Conservation (phyloP, 2,888 invertebrate species). For the Caenorhabditis becei region DNA sequence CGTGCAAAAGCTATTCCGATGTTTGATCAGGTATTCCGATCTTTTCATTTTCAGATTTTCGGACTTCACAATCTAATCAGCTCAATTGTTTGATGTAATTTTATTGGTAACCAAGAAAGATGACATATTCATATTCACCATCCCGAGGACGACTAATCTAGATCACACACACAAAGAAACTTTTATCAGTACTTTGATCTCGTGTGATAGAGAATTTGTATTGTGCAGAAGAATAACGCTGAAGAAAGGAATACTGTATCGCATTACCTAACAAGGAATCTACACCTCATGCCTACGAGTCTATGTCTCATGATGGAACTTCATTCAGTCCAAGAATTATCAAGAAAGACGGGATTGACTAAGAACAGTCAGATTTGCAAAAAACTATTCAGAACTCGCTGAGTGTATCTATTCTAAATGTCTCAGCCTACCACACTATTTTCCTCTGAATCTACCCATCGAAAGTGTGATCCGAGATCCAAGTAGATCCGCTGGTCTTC, state of each 20-base stretch:
- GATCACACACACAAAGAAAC: not conserved
- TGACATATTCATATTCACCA: too few species aligned
- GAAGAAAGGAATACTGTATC: conserved; percentile 43
- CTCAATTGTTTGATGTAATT: not conserved
- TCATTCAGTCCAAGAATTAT: too few species aligned
- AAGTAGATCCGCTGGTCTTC: not conserved
- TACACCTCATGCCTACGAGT: too few species aligned
- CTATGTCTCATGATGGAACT: too few species aligned
- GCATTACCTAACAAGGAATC: not conserved
- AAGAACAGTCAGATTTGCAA: too few species aligned
- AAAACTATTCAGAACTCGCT: not conserved
- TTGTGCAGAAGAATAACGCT: conserved; percentile 59
- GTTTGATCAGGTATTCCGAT: not conserved
- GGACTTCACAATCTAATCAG: too few species aligned
- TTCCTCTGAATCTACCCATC: not conserved
- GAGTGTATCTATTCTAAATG: not conserved
- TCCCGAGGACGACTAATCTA: not conserved
- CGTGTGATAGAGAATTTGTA: too few species aligned
- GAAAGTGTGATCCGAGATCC: conserved; percentile 21
- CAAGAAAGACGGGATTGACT: too few species aligned
- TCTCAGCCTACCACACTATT: not conserved
- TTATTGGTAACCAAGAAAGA: too few species aligned
- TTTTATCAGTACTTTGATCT: conserved; percentile 26
- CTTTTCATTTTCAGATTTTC: too few species aligned
- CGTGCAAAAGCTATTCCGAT: conserved; percentile 16